Evolutionary conservation across 2,888 invertebrate genomes (phyloP).

Genomic region (Conchocele bisecta): DNA sequence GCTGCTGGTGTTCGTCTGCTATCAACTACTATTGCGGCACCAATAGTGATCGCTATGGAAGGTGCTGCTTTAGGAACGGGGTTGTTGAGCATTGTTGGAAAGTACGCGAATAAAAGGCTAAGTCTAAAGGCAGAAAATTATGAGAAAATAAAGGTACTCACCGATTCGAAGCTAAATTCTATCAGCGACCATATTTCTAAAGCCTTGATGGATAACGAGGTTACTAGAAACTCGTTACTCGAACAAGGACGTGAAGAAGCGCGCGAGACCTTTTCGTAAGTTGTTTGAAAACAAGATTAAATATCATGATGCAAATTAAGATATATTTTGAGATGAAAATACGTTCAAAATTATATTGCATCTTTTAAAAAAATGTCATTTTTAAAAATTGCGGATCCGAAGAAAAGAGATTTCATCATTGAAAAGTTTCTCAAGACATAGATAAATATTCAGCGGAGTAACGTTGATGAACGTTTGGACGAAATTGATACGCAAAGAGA

Average conservation of each 20-base stretch:
- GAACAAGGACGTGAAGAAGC: constrained; percentile 16
- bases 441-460: constrained; percentile 12
- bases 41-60: constrained; percentile 1
- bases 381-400: constrained; percentile 30
- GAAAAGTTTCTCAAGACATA: constrained; percentile 16
- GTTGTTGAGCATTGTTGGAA: too few relatives aligned
- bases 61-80: too few relatives aligned
- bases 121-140: too few relatives aligned
- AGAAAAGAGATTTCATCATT: constrained; percentile 22
- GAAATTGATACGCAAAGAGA: background rate
- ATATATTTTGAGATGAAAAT: background rate
- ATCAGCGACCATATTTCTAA: too few relatives aligned
- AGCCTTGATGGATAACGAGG: too few relatives aligned
- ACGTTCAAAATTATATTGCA: constrained; percentile 1
- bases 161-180: too few relatives aligned
- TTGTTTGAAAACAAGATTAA: constrained; percentile 8
- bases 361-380: constrained; percentile 22
- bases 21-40: background rate
- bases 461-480: constrained; percentile 6
- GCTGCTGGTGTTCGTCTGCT: too few relatives aligned
- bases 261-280: constrained; percentile 7
- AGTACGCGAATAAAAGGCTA: too few relatives aligned
- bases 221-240: constrained; percentile 2
- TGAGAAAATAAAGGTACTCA: too few relatives aligned
- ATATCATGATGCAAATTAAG: background rate